phyloP scores from a whole-genome alignment of 2,888 invertebrate genomes.

The Platynereis dumerilii region DNA sequence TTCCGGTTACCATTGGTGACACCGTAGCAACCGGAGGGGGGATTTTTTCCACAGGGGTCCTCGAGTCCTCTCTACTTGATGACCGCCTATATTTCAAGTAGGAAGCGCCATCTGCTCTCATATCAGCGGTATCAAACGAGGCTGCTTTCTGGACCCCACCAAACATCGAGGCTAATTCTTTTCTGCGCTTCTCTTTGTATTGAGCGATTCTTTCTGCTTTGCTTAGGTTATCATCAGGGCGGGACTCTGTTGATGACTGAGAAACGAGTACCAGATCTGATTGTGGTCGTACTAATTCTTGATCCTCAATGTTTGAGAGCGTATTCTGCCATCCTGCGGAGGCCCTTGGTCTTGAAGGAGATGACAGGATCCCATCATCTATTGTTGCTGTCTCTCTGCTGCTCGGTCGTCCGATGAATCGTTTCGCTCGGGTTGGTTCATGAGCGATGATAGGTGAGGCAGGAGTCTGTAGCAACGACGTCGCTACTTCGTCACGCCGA shows the following conservation, averaged over 20 bases:
- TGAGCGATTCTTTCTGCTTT: slow-evolving; percentile 72
- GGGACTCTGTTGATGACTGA: not conserved
- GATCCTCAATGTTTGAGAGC: too few species aligned
- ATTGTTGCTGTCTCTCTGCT: not conserved
- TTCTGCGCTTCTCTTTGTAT: slow-evolving; percentile 77
- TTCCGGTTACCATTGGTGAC: not conserved
- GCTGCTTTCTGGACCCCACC: slow-evolving; percentile 5
- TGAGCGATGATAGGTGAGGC: slow-evolving; percentile 6
- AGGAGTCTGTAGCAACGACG: not conserved
- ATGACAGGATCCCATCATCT: too few species aligned
- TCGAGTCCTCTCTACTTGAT: not conserved
- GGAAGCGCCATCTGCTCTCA: not conserved
- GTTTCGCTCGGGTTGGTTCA: slow-evolving; percentile 2
- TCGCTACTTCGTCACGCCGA: not conserved
- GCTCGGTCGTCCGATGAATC: not conserved
- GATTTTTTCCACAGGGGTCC: not conserved
- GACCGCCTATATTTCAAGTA: not conserved
- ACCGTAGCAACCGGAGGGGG: slow-evolving; percentile 4
- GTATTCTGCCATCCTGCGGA: too few species aligned
- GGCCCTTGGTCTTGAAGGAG: too few species aligned
- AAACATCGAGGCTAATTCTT: slow-evolving; percentile 69
- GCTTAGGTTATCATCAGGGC: slow-evolving; percentile 11
- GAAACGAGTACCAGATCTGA: too few species aligned
- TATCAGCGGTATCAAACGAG: slow-evolving; percentile 7
- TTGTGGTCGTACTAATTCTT: too few species aligned